Conservation (phyloP, 2,888 invertebrate species). For the Sericinus montela region DNA sequence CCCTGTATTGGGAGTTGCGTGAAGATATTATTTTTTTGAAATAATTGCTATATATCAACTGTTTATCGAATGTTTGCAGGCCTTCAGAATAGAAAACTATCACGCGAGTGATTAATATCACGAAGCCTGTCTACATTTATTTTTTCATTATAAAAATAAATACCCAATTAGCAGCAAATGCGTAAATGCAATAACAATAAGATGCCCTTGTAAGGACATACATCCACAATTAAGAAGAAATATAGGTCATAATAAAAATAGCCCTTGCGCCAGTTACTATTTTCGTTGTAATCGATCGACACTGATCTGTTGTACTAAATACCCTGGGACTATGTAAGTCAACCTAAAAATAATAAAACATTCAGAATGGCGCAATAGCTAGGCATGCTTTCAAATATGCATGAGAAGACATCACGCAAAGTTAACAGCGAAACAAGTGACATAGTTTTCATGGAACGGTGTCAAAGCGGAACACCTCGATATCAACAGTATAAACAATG, state of each 20-base stretch:
- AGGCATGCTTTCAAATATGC: conserved; percentile 49
- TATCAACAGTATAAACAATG: conserved; percentile 4
- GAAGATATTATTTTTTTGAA: no score
- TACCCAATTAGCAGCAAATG: no score
- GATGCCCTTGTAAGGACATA: no score
- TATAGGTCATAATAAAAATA: conserved; percentile 31
- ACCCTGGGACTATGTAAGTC: conserved; percentile 34
- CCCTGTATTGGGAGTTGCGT: no score
- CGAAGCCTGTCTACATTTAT: no score
- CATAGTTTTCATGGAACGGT: conserved; percentile 11
- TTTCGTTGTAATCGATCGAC: conserved; percentile 39
- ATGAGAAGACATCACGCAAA: conserved; percentile 49
- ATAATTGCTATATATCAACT: no score
- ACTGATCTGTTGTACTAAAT: conserved; percentile 61
- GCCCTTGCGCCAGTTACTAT: conserved; percentile 27
- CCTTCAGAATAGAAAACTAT: no score
- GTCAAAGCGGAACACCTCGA: conserved; percentile 12
- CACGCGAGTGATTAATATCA: no score
- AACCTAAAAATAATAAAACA: conserved; percentile 71
- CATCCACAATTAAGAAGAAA: conserved; percentile 9
- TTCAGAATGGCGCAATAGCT: conserved; percentile 27
- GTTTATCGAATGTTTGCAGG: no score
- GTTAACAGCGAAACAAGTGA: conserved; percentile 16
- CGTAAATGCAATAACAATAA: no score
- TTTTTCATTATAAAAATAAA: no score